Evolutionary conservation across 2,888 invertebrate genomes (phyloP).

Genomic region (Drosophila melanosoma): DNA sequence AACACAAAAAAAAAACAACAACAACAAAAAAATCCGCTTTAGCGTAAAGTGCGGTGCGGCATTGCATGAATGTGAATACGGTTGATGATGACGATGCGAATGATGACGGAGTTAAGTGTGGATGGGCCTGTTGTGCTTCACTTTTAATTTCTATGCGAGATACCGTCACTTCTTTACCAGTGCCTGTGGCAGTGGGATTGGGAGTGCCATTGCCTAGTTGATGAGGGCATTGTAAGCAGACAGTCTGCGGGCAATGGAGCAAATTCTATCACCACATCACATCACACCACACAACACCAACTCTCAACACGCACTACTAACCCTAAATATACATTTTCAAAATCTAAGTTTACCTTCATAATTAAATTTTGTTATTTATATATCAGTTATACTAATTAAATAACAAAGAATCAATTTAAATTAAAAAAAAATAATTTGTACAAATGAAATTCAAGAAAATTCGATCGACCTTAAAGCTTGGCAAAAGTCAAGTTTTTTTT

Average conservation of each 20-base stretch:
- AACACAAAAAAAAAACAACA: slow-evolving; percentile 14
- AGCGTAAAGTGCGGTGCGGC: slow-evolving; percentile 46
- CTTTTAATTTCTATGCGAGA: slow-evolving; percentile 65
- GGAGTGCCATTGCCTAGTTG: slow-evolving; percentile 42
- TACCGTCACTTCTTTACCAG: slow-evolving; percentile 28
- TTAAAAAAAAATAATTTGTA: neutral
- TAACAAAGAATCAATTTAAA: neutral
- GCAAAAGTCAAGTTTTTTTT: slow-evolving; percentile 1
- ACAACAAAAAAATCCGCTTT: slow-evolving; percentile 17
- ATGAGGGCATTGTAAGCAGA: slow-evolving; percentile 69
- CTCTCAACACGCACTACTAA: neutral
- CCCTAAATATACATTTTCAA: neutral
- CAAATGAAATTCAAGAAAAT: neutral
- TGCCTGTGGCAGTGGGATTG: neutral
- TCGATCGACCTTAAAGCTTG: neutral
- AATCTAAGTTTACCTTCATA: neutral
- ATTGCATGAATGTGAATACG: slow-evolving; percentile 13
- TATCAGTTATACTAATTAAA: no score
- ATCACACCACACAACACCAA: neutral
- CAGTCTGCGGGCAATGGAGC: slow-evolving; percentile 16
- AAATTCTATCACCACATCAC: slow-evolving; percentile 6
- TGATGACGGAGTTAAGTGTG: slow-evolving; percentile 51
- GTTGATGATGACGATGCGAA: slow-evolving; percentile 1
- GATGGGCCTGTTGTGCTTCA: slow-evolving; percentile 54
- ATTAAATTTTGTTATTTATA: neutral